Evolutionary conservation across 2,113 vertebrate species (phyloP).

Genomic region (Sardina pilchardus): DNA sequence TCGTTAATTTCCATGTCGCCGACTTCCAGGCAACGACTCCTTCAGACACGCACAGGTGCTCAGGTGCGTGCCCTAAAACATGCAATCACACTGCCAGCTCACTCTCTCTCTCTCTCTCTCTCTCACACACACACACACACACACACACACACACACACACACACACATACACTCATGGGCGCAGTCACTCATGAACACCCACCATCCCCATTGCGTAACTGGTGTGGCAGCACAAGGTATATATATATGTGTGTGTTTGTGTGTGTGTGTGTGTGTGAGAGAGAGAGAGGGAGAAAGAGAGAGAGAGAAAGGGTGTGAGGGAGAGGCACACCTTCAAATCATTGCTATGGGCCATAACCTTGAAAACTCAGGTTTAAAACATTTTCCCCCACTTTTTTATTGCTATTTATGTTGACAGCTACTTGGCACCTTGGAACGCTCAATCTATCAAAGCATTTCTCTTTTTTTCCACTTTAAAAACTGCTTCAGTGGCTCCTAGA

Average conservation of each 20-base stretch:
- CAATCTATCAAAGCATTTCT: constrained; percentile 72
- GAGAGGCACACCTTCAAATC: constrained; percentile 58
- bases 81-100: background rate
- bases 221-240: constrained; percentile 5
- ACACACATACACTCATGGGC: background rate
- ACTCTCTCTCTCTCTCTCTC: background rate
- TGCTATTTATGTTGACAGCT: constrained; percentile 78
- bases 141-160: background rate
- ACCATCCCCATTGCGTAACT: constrained; percentile 32
- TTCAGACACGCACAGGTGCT: constrained; percentile 20
- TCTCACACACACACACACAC: background rate
- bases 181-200: constrained; percentile 34
- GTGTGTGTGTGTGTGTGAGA: background rate
- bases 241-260: constrained; percentile 7
- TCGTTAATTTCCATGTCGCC: background rate
- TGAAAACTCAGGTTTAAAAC: constrained; percentile 77
- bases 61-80: background rate
- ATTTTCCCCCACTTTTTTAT: constrained; percentile 66
- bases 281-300: background rate
- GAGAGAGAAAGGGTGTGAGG: constrained; percentile 24
- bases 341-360: constrained; percentile 71
- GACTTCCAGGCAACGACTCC: background rate
- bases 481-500: constrained; percentile 70
- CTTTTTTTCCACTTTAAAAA: constrained; percentile 63
- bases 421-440: constrained; percentile 65